Evolutionary conservation across 92 coral and sea anemone genomes (phyloP).

Genomic region (Scolanthus callimorphus): DNA sequence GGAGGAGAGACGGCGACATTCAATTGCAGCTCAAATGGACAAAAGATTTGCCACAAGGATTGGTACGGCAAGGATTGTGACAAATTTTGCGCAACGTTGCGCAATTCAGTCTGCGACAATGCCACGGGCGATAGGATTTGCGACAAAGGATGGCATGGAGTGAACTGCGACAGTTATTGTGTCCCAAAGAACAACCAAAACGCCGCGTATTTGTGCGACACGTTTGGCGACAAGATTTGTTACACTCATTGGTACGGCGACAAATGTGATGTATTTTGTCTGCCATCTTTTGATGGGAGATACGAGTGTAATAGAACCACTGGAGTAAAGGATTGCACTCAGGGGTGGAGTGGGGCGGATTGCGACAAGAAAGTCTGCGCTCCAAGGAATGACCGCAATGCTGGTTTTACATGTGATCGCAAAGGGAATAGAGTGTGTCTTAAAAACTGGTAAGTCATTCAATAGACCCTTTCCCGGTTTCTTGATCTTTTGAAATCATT

Average conservation of each 20-base stretch:
- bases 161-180: neutral
- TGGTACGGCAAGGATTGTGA: slow-evolving; percentile 1
- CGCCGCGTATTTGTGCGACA: neutral
- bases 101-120: slow-evolving; percentile 4
- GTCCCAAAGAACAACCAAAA: neutral
- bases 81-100: neutral
- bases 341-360: neutral
- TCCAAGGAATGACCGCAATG: slow-evolving; percentile 1
- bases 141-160: slow-evolving; percentile 2
- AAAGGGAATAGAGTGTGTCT: neutral
- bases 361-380: neutral
- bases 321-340: neutral
- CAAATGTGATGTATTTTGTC: neutral
- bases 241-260: neutral
- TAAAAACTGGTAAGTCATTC: neutral
- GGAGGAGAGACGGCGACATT: neutral
- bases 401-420: neutral
- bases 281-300: neutral
- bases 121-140: neutral
- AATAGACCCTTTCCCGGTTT: too few relatives aligned
- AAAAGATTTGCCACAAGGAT: neutral
- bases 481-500: too few relatives aligned
- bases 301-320: neutral
- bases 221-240: neutral
- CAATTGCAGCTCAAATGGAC: neutral